Base-by-base conservation (phyloP, 2,888 invertebrate genomes). In the Fabriciana adippe region DNA sequence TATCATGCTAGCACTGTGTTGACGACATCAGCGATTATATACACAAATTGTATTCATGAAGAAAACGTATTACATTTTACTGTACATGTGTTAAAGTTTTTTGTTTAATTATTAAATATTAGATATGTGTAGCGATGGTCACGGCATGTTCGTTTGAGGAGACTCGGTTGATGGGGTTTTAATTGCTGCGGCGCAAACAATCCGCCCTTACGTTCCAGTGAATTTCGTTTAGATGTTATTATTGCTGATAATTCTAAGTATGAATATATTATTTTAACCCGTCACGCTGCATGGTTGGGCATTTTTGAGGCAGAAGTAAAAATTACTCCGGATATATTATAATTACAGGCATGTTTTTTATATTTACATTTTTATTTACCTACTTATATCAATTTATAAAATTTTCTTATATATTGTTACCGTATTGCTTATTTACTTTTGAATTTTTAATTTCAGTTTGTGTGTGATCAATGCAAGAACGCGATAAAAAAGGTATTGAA, bases 41-140 rank as follows among this genome's bases (percentile, higher is more conserved):
- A 41, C 35, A 41, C 35, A 41, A 41, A 41, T 41, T 41, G 35
- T 41, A 41, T 41, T 41, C 35, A 41, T 11, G 8, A 41, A 41
- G 35, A 41, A 41, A 41, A 41, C 11, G n/a, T 51, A 16, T 16
- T 51, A n/a, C 16, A 53, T 35, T 41, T 61, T 61, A 61, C 51
- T 35, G 54, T 45, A 57, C 56, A 67, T 53, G 35, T 45, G 15
- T 41, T 41, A 50, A 61, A 60, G 35, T 64, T 55, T 51, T 60
- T 57, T 60, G 55, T 54, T 65, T 72, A 69, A 68, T 72, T 74
- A 65, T 54, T 64, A 57, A 69, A 67, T 72, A 70, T 88, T 84
- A 89, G 87, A 90, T 90, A 80, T 85, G 84, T 78, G 79, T 78
- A 81, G 80, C 75, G 91, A 88, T 91, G 81, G 92, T 91, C 85